A percentile compares a stretch with the other conserved stretches of the same genome.
These are phyloP conservation scores for Alviniconcha marisindica DNA, from an alignment of 1,140 invertebrate genomes.

Conservation along the genomic window DNA sequence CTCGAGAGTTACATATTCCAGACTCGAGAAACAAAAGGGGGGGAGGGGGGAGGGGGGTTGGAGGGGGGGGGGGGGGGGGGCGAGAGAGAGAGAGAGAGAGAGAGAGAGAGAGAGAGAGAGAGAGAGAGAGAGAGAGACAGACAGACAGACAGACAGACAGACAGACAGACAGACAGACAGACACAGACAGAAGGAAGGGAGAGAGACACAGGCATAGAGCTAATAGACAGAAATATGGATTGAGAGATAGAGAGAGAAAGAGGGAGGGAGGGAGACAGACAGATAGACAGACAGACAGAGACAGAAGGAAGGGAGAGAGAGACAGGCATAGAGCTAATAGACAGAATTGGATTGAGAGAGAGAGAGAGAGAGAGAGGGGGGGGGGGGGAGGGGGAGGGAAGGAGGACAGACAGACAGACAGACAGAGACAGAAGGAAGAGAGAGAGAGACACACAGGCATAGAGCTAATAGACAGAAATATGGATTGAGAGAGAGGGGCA, in stretches of 20 bases:
- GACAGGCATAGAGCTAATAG: neutral
- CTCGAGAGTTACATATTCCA: too few relatives aligned
- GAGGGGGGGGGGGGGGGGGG: neutral
- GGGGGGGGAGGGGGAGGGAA: neutral
- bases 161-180: neutral
- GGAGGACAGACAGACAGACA: constrained; percentile 7
- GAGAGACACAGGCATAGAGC: neutral
- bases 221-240: neutral
- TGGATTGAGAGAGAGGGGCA: neutral
- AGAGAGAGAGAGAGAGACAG: neutral
- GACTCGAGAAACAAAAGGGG: neutral
- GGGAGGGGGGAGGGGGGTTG: neutral
- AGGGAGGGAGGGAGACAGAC: neutral
- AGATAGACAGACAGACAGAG: neutral
- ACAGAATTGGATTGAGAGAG: neutral
- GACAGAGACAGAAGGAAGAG: neutral
- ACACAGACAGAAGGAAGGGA: neutral
- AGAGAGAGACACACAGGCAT: neutral
- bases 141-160: neutral
- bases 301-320: neutral
- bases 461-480: neutral
- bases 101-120: constrained; percentile 23
- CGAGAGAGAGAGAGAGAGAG: constrained; percentile 12
- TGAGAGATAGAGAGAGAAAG: neutral
- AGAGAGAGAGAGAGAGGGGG: neutral